Conservation (phyloP, 2,797 vertebrate genomes). For the Lutjanus argentimaculatus region DNA sequence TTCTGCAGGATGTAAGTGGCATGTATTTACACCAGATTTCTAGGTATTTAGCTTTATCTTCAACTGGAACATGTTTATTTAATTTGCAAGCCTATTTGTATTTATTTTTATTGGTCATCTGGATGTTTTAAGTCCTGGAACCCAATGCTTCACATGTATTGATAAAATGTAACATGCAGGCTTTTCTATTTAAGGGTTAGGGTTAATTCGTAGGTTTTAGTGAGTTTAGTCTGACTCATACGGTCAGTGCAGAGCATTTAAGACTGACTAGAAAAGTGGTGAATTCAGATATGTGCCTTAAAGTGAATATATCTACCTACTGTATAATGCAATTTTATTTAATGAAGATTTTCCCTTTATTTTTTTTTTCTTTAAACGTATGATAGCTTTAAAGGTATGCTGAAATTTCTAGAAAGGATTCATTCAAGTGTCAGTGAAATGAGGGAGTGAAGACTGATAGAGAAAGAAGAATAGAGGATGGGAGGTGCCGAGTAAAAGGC, state of each 20-base stretch:
- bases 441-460: background rate
- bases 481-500: slow-evolving; percentile 4
- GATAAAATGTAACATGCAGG: slow-evolving; percentile 15
- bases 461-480: background rate
- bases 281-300: slow-evolving; percentile 72
- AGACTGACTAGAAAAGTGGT: slow-evolving; percentile 14
- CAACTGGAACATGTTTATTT: slow-evolving; percentile 38
- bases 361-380: background rate
- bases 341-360: background rate
- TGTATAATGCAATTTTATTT: slow-evolving; percentile 29
- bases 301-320: slow-evolving; percentile 50
- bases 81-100: slow-evolving; percentile 35
- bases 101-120: slow-evolving; percentile 18
- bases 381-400: slow-evolving; percentile 9
- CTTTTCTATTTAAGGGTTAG: slow-evolving; percentile 44
- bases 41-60: background rate
- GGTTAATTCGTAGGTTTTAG: slow-evolving; percentile 7
- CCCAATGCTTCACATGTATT: slow-evolving; percentile 12
- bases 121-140: background rate
- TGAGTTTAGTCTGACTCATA: slow-evolving; percentile 1
- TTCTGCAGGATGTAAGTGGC: background rate
- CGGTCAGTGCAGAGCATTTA: background rate
- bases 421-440: slow-evolving; percentile 4
- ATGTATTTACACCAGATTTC: background rate
- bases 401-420: background rate